phyloP scores from a whole-genome alignment of 2,113 vertebrate species.

The Cyanoramphus novaezelandiae region DNA sequence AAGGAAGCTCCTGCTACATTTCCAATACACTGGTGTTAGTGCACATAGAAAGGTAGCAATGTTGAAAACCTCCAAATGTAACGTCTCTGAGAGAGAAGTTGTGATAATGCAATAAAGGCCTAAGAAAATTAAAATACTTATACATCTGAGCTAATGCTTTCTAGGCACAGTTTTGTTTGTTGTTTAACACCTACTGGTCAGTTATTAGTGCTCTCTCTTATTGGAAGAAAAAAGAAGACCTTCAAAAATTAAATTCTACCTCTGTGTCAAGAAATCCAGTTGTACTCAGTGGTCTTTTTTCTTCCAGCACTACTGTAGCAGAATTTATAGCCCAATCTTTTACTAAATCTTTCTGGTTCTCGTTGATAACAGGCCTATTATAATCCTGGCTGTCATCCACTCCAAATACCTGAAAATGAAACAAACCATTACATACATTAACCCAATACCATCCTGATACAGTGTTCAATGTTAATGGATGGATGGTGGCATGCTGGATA shows the following conservation, averaged over 20 bases:
- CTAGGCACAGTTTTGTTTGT: conserved; percentile 9
- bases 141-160: background rate
- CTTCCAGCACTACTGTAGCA: conserved; percentile 77
- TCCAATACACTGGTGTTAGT: background rate
- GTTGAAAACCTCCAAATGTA: background rate
- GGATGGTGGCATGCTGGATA: conserved; percentile 50
- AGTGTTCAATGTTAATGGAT: conserved; percentile 53
- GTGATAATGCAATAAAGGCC: background rate
- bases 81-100: background rate
- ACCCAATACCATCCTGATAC: conserved; percentile 57
- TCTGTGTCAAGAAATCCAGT: conserved; percentile 82
- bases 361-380: conserved; percentile 81
- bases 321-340: conserved; percentile 81
- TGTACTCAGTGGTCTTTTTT: conserved; percentile 79
- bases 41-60: background rate
- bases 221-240: conserved; percentile 58
- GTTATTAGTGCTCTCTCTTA: conserved; percentile 64
- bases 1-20: conserved; percentile 7
- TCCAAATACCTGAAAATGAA: conserved; percentile 90
- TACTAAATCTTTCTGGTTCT: conserved; percentile 81
- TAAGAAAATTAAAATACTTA: conserved; percentile 18
- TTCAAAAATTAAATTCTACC: conserved; percentile 78
- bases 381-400: conserved; percentile 89
- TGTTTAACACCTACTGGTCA: conserved; percentile 40
- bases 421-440: conserved; percentile 74